Evolutionary conservation across 1,140 invertebrate species (phyloP), one percentile per base, ranked within the genome.

Genomic region (Mylabris phalerata): DNA sequence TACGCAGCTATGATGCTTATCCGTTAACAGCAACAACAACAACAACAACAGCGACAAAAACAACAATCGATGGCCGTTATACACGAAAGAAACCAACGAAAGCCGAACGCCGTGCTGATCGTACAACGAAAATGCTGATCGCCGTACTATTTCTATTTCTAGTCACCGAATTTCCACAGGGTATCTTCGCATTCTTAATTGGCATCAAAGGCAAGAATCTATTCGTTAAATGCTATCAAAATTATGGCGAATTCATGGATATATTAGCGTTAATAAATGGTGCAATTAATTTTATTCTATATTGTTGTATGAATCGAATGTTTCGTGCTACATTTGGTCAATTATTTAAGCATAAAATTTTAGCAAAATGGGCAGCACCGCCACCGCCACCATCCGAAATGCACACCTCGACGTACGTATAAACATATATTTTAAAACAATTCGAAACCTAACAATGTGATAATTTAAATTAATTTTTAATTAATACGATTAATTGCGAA

Each of bases 231-330:
- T 90, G 88, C 68, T 91, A 90, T 67, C 78, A 83, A 73, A 83
- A 85, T 27, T 87, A 95, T 48, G 92, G 92, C 1, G 91, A 95
- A 71, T 66, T 96, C 6, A 92, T 95, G 88, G 95, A 98, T 71
- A 83, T 95, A 13, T 75, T 96, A 50, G 94, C 94, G 0, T 76
- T 98, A 3, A 75, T 97, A 50, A 98, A 97, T 75, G 92, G 90
- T 4, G 88, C 91, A 5, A 88, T 97, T 43, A 96, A 95, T 71
- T 97, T 98, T 71, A 87, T 98, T 43, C 80, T 98, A 4, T 98
- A 97, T 71, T 96, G 93, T 64, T 85, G 88, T 26, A 98, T 97
- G 94, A 93, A 90, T 42, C 80, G 89, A 46, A 93, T 95, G 78
- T 98, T 97, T 73, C 79, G 94, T 9, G 82, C 84, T 45, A 94